These are phyloP conservation scores for Macropus fuliginosus DNA, from an alignment of 2,797 vertebrate species.

Conservation along the genomic window DNA sequence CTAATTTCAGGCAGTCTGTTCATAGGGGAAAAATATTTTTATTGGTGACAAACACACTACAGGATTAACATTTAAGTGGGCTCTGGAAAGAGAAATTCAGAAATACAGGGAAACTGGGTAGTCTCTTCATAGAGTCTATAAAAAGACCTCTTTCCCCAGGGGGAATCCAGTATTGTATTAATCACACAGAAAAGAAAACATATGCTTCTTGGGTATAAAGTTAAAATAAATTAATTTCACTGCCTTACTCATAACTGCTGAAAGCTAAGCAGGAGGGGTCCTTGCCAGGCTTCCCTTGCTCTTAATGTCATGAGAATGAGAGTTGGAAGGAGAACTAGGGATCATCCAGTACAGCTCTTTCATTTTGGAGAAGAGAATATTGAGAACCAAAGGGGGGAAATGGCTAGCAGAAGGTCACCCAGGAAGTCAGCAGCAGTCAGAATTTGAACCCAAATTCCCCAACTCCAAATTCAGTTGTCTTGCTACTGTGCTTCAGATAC, in stretches of 20 bases:
- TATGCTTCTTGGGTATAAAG: slow-evolving; percentile 74
- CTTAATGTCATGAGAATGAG: slow-evolving; percentile 34
- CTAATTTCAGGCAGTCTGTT: slow-evolving; percentile 75
- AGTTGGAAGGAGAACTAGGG: neutral
- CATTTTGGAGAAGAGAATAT: neutral
- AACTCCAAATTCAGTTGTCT: neutral
- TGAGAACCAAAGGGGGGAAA: neutral
- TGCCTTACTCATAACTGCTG: slow-evolving; percentile 70
- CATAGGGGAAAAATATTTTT: slow-evolving; percentile 76
- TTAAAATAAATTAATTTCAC: slow-evolving; percentile 75
- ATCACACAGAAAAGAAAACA: slow-evolving; percentile 76
- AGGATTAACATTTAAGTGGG: slow-evolving; percentile 76
- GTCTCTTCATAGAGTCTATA: slow-evolving; percentile 74
- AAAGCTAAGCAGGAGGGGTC: slow-evolving; percentile 37
- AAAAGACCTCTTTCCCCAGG: slow-evolving; percentile 74
- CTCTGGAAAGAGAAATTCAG: slow-evolving; percentile 75
- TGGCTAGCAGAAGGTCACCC: neutral
- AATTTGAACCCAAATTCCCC: neutral
- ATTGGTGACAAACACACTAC: slow-evolving; percentile 77
- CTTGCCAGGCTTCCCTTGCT: slow-evolving; percentile 61
- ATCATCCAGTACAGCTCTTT: neutral
- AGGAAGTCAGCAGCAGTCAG: neutral
- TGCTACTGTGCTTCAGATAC: neutral
- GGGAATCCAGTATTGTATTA: slow-evolving; percentile 74
- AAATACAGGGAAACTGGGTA: slow-evolving; percentile 77